These are phyloP conservation scores for Subacronicta megacephala DNA, from an alignment of 2,888 invertebrate genomes.

Conservation along the genomic window DNA sequence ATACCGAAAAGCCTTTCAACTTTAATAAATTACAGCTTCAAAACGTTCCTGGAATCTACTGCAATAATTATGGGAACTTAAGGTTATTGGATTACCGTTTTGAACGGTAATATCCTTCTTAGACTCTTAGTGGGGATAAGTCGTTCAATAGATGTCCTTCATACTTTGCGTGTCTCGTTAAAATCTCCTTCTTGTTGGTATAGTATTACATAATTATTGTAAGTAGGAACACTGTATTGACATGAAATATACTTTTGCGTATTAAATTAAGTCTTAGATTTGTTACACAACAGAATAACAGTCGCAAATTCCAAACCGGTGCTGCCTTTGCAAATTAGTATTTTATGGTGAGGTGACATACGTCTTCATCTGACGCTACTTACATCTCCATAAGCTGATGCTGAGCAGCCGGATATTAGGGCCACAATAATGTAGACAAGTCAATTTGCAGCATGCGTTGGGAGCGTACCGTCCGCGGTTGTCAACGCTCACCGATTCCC, in stretches of 20 bases:
- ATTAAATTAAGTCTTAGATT: neutral
- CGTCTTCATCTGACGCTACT: slow-evolving; percentile 29
- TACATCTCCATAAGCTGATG: slow-evolving; percentile 29
- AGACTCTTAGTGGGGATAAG: slow-evolving; percentile 20
- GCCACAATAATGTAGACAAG: slow-evolving; percentile 66
- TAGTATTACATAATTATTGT: neutral
- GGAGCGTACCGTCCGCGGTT: slow-evolving; percentile 50
- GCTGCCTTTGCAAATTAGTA: slow-evolving; percentile 19
- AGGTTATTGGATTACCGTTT: slow-evolving; percentile 49
- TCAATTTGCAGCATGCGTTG: slow-evolving; percentile 66
- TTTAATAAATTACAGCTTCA: slow-evolving; percentile 53
- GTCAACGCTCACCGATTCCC: slow-evolving; percentile 49
- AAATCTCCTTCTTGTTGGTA: slow-evolving; percentile 6
- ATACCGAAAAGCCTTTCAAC: slow-evolving; percentile 51
- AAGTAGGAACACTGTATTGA: neutral
- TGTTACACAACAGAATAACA: slow-evolving; percentile 16
- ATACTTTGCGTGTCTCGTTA: slow-evolving; percentile 12
- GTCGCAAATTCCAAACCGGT: slow-evolving; percentile 15
- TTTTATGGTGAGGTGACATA: slow-evolving; percentile 22
- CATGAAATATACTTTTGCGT: neutral
- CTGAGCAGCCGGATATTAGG: slow-evolving; percentile 57
- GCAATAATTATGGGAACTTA: slow-evolving; percentile 52
- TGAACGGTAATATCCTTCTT: slow-evolving; percentile 34
- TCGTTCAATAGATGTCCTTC: slow-evolving; percentile 17
- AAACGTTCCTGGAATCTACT: slow-evolving; percentile 47